Evolutionary conservation across 2,113 vertebrate species (phyloP).

Genomic region (Nycticryphes semicollaris): DNA sequence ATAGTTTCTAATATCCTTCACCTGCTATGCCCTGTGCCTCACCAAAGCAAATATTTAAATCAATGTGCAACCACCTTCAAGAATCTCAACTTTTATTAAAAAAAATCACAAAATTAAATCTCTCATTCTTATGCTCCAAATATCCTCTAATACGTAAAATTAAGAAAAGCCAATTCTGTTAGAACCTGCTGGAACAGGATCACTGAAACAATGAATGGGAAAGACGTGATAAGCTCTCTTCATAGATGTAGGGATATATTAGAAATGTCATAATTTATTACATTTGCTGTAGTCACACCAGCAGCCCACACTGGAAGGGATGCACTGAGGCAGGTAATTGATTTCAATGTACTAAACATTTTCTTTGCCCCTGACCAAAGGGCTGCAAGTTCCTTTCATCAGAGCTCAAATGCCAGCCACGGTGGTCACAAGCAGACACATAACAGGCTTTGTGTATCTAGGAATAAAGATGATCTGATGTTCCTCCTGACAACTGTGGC

Average conservation of each 20-base stretch:
- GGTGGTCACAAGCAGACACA: neutral
- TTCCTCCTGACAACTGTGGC: neutral
- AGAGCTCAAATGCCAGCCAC: rapidly evolving
- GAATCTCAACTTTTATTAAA: neutral
- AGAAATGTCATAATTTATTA: neutral
- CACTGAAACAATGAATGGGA: neutral
- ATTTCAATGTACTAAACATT: neutral
- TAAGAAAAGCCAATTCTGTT: neutral
- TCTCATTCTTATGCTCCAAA: neutral
- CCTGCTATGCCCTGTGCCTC: neutral
- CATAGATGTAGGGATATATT: neutral
- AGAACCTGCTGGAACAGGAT: neutral
- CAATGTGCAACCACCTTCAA: neutral
- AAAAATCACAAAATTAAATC: neutral
- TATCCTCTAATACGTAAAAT: neutral
- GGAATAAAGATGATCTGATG: neutral
- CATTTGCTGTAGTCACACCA: neutral
- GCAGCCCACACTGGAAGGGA: neutral
- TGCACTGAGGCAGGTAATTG: neutral
- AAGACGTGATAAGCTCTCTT: neutral
- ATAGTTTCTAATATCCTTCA: neutral
- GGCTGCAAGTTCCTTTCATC: neutral
- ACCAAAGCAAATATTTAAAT: neutral
- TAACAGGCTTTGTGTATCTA: neutral
- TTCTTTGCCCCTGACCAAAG: neutral